Evolutionary conservation across 2,113 vertebrate species (phyloP).

Genomic region (Isurus oxyrinchus): DNA sequence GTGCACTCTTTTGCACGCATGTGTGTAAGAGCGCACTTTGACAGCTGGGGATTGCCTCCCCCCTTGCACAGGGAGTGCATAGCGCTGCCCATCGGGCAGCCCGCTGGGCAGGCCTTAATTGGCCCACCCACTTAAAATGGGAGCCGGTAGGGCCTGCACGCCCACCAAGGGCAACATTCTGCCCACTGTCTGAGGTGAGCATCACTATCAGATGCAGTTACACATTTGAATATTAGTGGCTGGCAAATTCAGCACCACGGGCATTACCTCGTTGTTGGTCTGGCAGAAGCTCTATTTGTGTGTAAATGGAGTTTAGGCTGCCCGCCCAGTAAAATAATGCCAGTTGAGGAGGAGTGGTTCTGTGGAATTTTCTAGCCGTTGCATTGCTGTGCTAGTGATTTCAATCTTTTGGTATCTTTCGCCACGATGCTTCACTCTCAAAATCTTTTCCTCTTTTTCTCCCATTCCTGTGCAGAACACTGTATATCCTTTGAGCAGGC

Average conservation of each 20-base stretch:
- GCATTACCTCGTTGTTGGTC: background rate
- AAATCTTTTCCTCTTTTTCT: background rate
- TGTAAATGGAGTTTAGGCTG: background rate
- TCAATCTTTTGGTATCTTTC: background rate
- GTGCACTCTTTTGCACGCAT: too few species aligned
- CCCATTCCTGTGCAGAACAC: background rate
- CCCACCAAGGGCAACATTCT: too few species aligned
- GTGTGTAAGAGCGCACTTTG: too few species aligned
- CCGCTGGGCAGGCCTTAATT: too few species aligned
- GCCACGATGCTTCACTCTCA: background rate
- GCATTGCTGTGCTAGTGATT: background rate
- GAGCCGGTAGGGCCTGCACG: too few species aligned
- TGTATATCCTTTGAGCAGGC: background rate
- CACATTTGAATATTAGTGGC: background rate
- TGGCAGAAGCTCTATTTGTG: background rate
- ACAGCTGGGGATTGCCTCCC: too few species aligned
- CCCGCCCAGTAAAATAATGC: background rate
- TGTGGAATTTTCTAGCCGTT: background rate
- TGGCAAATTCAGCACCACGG: background rate
- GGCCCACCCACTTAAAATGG: too few species aligned
- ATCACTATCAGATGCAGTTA: background rate
- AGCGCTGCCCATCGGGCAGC: too few species aligned
- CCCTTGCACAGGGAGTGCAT: too few species aligned
- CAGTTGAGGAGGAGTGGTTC: background rate
- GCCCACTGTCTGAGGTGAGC: background rate